Percentiles rank a stretch among this genome's conserved stretches.
phyloP scores from a whole-genome alignment of 2,797 vertebrate species.

The Australoheros facetus region DNA sequence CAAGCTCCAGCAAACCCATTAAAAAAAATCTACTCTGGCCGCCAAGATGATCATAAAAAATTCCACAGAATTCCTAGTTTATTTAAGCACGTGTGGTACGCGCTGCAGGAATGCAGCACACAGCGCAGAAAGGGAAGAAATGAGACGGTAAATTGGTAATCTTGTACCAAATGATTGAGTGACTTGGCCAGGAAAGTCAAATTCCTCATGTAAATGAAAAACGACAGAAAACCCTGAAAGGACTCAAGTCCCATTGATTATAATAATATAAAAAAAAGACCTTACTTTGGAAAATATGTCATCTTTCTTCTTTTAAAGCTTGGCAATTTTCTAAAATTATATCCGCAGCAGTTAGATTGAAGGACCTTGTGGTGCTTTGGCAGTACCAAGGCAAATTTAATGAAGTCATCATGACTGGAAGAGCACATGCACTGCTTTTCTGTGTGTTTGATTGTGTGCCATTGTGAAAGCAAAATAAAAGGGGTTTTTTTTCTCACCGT shows the following conservation, averaged over 20 bases:
- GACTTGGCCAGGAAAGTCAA: slow-evolving; percentile 17
- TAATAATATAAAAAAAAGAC: slow-evolving; percentile 11
- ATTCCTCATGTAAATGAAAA: slow-evolving; percentile 63
- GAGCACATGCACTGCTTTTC: background rate
- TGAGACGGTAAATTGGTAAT: slow-evolving; percentile 41
- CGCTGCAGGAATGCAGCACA: slow-evolving; percentile 30
- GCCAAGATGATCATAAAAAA: slow-evolving; percentile 3
- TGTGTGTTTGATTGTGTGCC: background rate
- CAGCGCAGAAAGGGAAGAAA: background rate
- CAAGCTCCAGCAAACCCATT: slow-evolving; percentile 14
- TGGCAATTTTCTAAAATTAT: slow-evolving; percentile 40
- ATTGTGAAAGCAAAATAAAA: background rate
- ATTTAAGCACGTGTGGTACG: slow-evolving; percentile 21
- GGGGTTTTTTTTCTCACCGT: background rate
- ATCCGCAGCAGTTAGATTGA: background rate
- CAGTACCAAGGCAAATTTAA: background rate
- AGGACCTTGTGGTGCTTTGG: slow-evolving; percentile 6
- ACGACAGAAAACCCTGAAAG: slow-evolving; percentile 44
- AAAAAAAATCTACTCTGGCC: background rate
- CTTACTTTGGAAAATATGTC: slow-evolving; percentile 42
- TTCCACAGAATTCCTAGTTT: slow-evolving; percentile 24
- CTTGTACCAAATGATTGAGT: slow-evolving; percentile 25
- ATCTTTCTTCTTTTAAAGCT: slow-evolving; percentile 31
- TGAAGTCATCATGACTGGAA: slow-evolving; percentile 27
- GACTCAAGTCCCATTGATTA: slow-evolving; percentile 24